phyloP scores from a whole-genome alignment of 2,113 vertebrate species.

The Trogon surrucura region DNA sequence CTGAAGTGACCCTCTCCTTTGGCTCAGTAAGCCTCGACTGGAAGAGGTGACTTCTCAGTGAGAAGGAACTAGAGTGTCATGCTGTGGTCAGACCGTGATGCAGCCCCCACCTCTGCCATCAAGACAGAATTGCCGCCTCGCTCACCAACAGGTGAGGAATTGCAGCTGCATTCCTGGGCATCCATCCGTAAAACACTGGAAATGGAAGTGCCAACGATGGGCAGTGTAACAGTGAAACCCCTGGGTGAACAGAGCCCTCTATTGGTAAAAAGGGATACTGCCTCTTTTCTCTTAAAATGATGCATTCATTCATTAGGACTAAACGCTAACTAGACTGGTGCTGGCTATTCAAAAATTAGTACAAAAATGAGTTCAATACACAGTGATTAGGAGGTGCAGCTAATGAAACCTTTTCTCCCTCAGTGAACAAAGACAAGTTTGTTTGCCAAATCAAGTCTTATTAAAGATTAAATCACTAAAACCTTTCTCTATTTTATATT shows the following conservation, averaged over 20 bases:
- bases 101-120: neutral
- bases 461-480: neutral
- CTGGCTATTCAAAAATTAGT: neutral
- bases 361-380: neutral
- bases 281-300: neutral
- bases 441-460: neutral
- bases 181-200: accelerated
- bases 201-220: neutral
- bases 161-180: neutral
- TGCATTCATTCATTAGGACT: neutral
- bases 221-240: neutral
- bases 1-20: neutral
- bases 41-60: neutral
- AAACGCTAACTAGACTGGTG: neutral
- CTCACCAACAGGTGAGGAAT: neutral
- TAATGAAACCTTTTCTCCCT: neutral
- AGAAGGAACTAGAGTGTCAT: neutral
- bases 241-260: neutral
- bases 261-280: neutral
- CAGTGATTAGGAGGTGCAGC: neutral
- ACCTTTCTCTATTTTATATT: neutral
- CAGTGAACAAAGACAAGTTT: neutral
- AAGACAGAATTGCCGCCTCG: neutral
- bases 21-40: neutral
- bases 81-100: neutral